These are phyloP conservation scores for Drosophila nigricruria DNA, from an alignment of 2,888 invertebrate genomes.

Conservation along the genomic window DNA sequence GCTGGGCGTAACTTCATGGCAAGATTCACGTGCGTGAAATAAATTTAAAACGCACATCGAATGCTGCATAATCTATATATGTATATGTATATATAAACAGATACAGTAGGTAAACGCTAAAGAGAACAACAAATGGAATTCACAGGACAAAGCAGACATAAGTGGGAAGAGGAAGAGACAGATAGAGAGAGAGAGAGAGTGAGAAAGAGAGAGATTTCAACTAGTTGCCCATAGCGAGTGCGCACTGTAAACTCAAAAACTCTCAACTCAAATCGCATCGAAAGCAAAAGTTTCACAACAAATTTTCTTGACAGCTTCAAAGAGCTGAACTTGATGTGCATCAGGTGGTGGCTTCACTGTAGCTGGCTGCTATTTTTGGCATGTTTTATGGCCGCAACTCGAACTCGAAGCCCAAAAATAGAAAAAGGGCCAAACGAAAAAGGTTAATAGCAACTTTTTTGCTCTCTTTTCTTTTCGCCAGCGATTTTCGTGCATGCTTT, in stretches of 20 bases:
- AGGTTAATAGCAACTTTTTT: conserved; percentile 70
- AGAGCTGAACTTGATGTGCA: background rate
- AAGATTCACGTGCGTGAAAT: conserved; percentile 71
- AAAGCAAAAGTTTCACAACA: background rate
- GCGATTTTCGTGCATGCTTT: background rate
- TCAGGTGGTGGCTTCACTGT: conserved; percentile 4
- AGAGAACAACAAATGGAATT: background rate
- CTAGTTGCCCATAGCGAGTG: background rate
- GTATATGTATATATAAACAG: conserved; percentile 1
- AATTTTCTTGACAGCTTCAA: background rate
- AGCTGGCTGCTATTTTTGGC: conserved; percentile 69
- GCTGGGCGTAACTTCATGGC: background rate
- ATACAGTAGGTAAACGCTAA: conserved; percentile 23
- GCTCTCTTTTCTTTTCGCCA: conserved; percentile 9
- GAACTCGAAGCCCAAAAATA: conserved; percentile 36
- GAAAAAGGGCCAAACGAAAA: conserved; percentile 48
- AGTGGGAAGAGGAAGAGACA: background rate
- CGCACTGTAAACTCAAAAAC: background rate
- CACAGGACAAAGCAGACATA: too few species aligned
- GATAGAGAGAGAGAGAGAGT: background rate
- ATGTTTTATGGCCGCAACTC: conserved; percentile 65
- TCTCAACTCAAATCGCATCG: background rate
- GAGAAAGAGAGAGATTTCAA: background rate
- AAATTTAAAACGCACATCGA: conserved; percentile 62
- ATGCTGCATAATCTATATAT: conserved; percentile 10